Conservation (phyloP, 2,113 vertebrate species). For the Megatriorchis doriae region DNA sequence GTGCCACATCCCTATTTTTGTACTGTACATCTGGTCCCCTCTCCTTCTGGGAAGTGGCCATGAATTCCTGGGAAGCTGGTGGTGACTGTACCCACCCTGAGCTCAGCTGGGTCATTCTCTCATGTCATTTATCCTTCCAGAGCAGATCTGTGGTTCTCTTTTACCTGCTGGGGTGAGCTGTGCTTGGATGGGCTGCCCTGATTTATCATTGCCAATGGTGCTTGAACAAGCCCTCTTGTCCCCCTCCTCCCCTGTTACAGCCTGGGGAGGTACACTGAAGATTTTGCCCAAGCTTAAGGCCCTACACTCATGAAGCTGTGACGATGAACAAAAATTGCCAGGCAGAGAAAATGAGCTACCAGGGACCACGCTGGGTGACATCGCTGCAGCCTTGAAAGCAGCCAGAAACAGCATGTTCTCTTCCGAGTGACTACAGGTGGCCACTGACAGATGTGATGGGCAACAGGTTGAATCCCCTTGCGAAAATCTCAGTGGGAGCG, state of each 20-base stretch:
- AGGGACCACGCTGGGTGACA: not conserved
- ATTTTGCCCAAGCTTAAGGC: not conserved
- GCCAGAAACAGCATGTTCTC: not conserved
- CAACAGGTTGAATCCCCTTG: not conserved
- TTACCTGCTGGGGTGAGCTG: not conserved
- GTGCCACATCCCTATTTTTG: not conserved
- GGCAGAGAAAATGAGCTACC: not conserved
- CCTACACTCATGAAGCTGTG: accelerated
- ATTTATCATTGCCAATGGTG: not conserved
- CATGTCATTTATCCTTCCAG: not conserved
- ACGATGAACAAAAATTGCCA: not conserved
- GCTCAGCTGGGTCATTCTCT: not conserved
- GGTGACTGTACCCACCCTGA: not conserved
- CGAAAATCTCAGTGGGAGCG: not conserved
- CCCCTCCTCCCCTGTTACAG: not conserved
- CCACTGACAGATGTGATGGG: not conserved
- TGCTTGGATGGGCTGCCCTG: not conserved
- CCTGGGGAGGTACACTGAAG: not conserved
- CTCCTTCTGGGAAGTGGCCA: not conserved
- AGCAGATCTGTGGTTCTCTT: not conserved
- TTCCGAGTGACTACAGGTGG: not conserved
- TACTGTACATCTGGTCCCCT: not conserved
- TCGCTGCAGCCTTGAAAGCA: not conserved
- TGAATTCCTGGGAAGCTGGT: not conserved
- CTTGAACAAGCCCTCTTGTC: not conserved